Evolutionary conservation across 30 jellyfish, hydroid and myxozoan genomes (phyloP).

Genomic region (Chironex yamaguchii): DNA sequence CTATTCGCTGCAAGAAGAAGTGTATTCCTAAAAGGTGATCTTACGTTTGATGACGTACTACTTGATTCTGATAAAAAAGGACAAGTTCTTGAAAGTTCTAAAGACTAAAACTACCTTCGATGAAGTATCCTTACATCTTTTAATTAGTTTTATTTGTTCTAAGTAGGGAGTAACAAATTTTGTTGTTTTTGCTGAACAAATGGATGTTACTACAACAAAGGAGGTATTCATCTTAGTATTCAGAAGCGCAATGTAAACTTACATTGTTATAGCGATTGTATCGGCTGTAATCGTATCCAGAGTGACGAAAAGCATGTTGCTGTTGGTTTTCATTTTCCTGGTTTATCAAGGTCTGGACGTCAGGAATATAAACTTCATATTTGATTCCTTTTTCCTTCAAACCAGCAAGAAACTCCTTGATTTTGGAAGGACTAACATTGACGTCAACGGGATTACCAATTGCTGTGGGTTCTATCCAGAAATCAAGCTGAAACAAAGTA

Average conservation of each 20-base stretch:
- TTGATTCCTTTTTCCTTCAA: conserved; percentile 67
- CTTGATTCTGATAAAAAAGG: too few species aligned
- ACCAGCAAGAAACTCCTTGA: conserved; percentile 37
- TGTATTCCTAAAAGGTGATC: too few species aligned
- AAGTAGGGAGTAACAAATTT: too few species aligned
- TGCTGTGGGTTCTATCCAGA: conserved; percentile 87
- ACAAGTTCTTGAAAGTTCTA: too few species aligned
- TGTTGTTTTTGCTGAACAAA: too few species aligned
- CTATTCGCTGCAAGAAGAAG: too few species aligned
- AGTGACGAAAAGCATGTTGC: conserved; percentile 34
- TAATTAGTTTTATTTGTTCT: too few species aligned
- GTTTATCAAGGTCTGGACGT: conserved; percentile 80
- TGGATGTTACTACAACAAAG: too few species aligned
- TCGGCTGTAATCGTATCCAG: conserved; percentile 70
- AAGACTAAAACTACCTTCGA: too few species aligned
- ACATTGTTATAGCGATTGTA: conserved; percentile 70
- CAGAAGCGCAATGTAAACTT: not conserved
- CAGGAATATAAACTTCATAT: conserved; percentile 60
- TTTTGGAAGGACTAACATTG: conserved; percentile 50
- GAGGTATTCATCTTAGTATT: too few species aligned
- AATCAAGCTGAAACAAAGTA: conserved; percentile 70
- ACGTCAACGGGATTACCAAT: conserved; percentile 76
- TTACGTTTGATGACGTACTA: too few species aligned
- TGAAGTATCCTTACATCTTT: too few species aligned
- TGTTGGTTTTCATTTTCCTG: conserved; percentile 57